Conservation (phyloP, 1,140 invertebrate genomes). For the Hesperophylax magnus region DNA sequence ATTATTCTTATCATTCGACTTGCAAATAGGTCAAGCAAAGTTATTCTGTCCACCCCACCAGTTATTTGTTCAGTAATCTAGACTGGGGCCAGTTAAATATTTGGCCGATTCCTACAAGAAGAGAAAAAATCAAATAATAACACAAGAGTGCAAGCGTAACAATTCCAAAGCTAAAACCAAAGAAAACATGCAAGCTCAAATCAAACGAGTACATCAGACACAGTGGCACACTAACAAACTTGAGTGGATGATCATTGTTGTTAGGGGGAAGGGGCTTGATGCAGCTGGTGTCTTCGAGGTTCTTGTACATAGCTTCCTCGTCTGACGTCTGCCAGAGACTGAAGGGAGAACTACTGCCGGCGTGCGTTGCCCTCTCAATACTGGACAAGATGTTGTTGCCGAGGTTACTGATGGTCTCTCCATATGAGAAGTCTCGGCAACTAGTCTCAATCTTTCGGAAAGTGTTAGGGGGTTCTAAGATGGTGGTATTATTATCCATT, state of each 20-base stretch:
- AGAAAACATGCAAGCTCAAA: too few relatives aligned
- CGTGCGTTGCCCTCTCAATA: conserved; percentile 31
- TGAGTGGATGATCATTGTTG: background rate
- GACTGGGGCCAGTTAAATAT: too few relatives aligned
- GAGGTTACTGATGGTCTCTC: conserved; percentile 24
- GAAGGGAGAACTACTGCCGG: background rate
- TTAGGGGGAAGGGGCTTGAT: background rate
- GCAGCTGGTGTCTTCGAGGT: background rate
- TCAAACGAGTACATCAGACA: too few relatives aligned
- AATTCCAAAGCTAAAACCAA: too few relatives aligned
- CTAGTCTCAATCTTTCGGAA: conserved; percentile 43
- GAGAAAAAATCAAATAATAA: too few relatives aligned
- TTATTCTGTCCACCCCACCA: too few relatives aligned
- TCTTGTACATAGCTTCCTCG: conserved; percentile 14
- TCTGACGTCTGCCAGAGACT: conserved; percentile 24
- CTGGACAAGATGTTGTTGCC: conserved; percentile 29
- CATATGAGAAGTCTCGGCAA: conserved; percentile 41
- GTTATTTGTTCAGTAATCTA: too few relatives aligned
- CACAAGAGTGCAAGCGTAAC: too few relatives aligned
- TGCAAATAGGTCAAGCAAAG: too few relatives aligned
- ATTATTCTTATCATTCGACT: too few relatives aligned
- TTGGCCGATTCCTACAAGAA: too few relatives aligned
- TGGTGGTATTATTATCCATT: background rate
- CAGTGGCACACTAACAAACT: background rate
- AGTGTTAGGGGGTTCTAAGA: background rate